Conservation (phyloP, 2,888 invertebrate genomes). For the Scotopteryx bipunctaria region DNA sequence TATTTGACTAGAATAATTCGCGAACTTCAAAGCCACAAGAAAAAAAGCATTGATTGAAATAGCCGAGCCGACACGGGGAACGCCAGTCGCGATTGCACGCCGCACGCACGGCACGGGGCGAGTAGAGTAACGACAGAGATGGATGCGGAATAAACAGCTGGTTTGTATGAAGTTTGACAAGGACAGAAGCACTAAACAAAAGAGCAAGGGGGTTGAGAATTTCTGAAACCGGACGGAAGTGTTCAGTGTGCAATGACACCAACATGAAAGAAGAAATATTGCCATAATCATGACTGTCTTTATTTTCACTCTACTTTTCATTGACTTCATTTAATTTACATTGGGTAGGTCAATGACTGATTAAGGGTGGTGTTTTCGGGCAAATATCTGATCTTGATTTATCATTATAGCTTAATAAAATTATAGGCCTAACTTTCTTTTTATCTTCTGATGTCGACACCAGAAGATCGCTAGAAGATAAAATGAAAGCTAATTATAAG, state of each 20-base stretch:
- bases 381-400: no score
- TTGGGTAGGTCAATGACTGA: no score
- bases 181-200: slow-evolving; percentile 49
- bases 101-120: slow-evolving; percentile 39
- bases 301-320: not conserved
- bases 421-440: no score
- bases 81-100: slow-evolving; percentile 32
- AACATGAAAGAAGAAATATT: slow-evolving; percentile 45
- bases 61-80: slow-evolving; percentile 36
- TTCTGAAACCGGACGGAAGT: slow-evolving; percentile 62
- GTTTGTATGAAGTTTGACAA: slow-evolving; percentile 49
- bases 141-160: slow-evolving; percentile 47
- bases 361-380: no score
- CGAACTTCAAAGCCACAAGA: slow-evolving; percentile 65
- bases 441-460: no score
- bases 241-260: slow-evolving; percentile 50
- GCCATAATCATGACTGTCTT: not conserved
- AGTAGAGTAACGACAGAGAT: slow-evolving; percentile 55
- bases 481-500: no score
- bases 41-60: slow-evolving; percentile 75
- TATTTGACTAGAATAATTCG: slow-evolving; percentile 73
- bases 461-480: no score
- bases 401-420: no score
- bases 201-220: slow-evolving; percentile 55
- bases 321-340: no score